These are phyloP conservation scores for Salpingus planirostris DNA, from an alignment of 2,888 invertebrate species.

Conservation along the genomic window DNA sequence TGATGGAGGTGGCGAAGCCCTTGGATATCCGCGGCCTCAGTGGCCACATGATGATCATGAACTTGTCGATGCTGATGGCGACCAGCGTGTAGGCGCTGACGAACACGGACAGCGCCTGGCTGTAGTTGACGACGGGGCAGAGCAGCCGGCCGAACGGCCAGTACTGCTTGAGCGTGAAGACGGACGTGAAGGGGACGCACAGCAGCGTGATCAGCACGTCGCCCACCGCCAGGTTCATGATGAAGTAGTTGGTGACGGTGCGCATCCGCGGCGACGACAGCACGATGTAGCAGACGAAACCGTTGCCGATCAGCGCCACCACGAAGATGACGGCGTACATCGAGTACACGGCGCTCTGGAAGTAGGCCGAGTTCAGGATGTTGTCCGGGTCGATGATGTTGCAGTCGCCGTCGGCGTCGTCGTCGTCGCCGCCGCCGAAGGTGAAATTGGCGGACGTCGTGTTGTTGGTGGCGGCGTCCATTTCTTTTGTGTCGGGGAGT, in stretches of 20 bases:
- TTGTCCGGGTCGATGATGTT: constrained; percentile 17
- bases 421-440: constrained; percentile 1
- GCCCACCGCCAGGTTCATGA: constrained; percentile 80
- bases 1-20: constrained; percentile 58
- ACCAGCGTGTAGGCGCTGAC: constrained; percentile 86
- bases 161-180: constrained; percentile 69
- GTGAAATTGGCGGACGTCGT: no score
- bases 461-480: background rate
- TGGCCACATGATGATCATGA: constrained; percentile 85
- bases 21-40: constrained; percentile 72
- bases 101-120: constrained; percentile 70
- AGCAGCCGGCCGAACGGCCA: constrained; percentile 83
- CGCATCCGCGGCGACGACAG: constrained; percentile 76
- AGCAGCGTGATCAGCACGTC: constrained; percentile 85
- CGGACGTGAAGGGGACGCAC: constrained; percentile 85
- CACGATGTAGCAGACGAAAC: constrained; percentile 80
- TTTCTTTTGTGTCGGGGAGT: background rate
- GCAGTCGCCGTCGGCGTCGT: constrained; percentile 15
- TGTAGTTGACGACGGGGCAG: constrained; percentile 76
- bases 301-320: constrained; percentile 63
- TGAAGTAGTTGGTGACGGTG: constrained; percentile 88
- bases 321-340: constrained; percentile 66
- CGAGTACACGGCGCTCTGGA: constrained; percentile 57
- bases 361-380: constrained; percentile 40
- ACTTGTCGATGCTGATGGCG: constrained; percentile 84